phyloP scores from a whole-genome alignment of 2,797 vertebrate species.

The Gambelia wislizenii region DNA sequence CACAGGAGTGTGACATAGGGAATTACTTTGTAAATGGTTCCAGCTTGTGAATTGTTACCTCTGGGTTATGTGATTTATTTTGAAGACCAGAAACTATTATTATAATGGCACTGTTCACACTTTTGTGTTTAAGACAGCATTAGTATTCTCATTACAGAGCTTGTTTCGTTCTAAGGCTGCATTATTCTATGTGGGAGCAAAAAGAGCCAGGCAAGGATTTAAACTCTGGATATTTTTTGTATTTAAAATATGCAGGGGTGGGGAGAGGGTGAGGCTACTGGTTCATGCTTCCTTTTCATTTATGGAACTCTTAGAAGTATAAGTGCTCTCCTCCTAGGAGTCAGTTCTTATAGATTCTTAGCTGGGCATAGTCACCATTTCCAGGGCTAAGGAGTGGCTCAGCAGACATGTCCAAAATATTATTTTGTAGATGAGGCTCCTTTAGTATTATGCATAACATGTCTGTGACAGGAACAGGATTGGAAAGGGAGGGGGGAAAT shows the following conservation, averaged over 20 bases:
- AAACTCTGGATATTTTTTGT: not conserved
- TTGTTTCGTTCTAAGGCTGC: not conserved
- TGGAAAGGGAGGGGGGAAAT: not conserved
- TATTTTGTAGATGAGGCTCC: not conserved
- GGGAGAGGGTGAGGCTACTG: not conserved
- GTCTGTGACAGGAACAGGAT: conserved; percentile 4
- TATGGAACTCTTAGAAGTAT: not conserved
- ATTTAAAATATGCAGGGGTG: not conserved
- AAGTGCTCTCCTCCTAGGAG: fast-evolving
- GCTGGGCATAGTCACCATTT: not conserved
- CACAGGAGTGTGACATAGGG: not conserved
- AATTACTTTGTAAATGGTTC: conserved; percentile 33
- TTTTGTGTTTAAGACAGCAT: conserved; percentile 1
- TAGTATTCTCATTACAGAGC: conserved; percentile 30
- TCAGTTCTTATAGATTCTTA: not conserved
- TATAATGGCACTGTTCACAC: conserved; percentile 7
- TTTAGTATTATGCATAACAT: not conserved
- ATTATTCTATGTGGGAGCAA: conserved; percentile 13
- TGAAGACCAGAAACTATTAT: conserved; percentile 36
- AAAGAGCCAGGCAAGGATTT: not conserved
- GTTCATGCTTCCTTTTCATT: fast-evolving
- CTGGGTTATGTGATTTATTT: not conserved
- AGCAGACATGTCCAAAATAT: fast-evolving
- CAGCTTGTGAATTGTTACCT: conserved; percentile 5
- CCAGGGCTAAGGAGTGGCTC: not conserved